Percentiles rank a stretch among this genome's conserved stretches.
Conservation (phyloP, 2,113 vertebrate genomes). For the Crotalus tigris region DNA sequence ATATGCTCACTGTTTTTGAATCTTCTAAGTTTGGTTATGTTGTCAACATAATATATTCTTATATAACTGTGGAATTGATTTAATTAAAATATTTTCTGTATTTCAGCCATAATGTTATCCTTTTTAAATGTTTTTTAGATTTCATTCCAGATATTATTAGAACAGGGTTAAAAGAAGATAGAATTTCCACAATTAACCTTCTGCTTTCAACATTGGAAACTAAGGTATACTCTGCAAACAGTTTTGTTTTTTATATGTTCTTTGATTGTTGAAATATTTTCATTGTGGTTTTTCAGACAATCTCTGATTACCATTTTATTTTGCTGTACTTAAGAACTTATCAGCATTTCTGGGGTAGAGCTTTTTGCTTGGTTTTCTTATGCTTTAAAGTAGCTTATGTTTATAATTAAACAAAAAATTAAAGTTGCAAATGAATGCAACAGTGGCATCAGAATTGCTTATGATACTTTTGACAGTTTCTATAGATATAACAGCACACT, state of each 20-base stretch:
- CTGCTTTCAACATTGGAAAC: conserved; percentile 85
- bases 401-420: conserved; percentile 3
- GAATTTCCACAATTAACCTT: conserved; percentile 83
- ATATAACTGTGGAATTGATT: background rate
- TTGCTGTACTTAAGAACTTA: conserved; percentile 4
- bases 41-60: background rate
- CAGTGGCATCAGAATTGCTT: background rate
- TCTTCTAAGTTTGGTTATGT: background rate
- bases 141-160: conserved; percentile 85
- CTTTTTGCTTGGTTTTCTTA: background rate
- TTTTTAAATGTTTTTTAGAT: conserved; percentile 72
- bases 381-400: background rate
- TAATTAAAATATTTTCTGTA: conserved; percentile 20
- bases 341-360: background rate
- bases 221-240: conserved; percentile 64
- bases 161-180: conserved; percentile 87
- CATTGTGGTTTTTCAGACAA: background rate
- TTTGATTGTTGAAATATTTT: background rate
- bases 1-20: background rate
- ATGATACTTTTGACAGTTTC: background rate
- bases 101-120: conserved; percentile 18
- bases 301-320: background rate
- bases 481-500: background rate
- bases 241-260: background rate
- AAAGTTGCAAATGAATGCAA: background rate